Percentiles rank a stretch among this genome's conserved stretches.
Evolutionary conservation across 2,797 vertebrate species (phyloP).

Genomic region (Myotis myotis): DNA sequence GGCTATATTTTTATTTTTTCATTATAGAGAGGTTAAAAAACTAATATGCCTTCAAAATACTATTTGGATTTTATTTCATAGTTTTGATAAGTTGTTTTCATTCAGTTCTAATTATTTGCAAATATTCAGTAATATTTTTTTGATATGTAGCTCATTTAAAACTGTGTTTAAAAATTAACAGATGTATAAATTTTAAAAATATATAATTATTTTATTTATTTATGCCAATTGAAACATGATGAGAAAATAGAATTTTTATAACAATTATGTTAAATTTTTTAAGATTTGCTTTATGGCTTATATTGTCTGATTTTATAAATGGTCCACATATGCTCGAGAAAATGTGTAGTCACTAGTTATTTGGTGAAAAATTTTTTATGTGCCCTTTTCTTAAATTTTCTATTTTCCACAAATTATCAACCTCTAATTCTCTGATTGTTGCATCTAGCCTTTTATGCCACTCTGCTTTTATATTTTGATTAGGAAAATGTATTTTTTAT

Average conservation of each 20-base stretch:
- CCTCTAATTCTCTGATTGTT: neutral
- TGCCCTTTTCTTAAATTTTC: neutral
- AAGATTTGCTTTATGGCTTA: neutral
- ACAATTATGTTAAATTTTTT: neutral
- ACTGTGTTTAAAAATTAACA: neutral
- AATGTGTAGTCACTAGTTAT: neutral
- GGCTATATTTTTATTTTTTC: neutral
- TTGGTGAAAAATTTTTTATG: neutral
- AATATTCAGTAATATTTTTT: neutral
- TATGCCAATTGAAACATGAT: neutral
- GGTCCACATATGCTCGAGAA: neutral
- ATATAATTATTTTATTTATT: neutral
- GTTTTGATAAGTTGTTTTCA: neutral
- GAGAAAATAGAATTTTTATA: neutral
- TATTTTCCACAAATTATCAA: neutral
- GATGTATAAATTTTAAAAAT: neutral
- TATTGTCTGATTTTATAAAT: neutral
- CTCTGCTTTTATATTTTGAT: neutral
- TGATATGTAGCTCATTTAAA: neutral
- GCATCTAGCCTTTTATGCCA: neutral
- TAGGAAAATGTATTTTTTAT: neutral
- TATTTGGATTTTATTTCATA: neutral
- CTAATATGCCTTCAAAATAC: neutral
- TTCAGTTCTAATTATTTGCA: neutral
- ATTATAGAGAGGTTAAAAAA: neutral